Base-by-base conservation (phyloP, 2,797 vertebrate species). In the Scleropages formosus region DNA sequence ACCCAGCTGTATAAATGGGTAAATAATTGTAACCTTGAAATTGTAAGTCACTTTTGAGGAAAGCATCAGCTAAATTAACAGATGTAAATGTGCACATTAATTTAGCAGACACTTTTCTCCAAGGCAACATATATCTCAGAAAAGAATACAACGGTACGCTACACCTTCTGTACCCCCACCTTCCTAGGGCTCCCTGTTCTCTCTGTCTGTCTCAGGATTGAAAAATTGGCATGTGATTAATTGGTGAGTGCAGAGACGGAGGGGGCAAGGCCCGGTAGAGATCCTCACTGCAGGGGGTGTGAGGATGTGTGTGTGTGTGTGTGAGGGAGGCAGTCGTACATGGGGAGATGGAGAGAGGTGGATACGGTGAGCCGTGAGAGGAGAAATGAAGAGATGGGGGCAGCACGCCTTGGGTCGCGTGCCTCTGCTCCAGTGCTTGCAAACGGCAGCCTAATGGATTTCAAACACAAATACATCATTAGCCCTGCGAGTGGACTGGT, bases 381-480 rank as follows among this genome's bases (percentile, higher is more conserved):
- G n/a, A n/a, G 46, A 31, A 51, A 49, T 31, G 20, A 27, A 15
- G 26, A 51, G 63, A 39, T 9, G 16, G 24, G 53, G 59, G 47
- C 59, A 27, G 16, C 49, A 59, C 18, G 13, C 68, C 39, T 20
- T 16, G 58, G 39, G 31, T 39, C 31, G 39, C n/a, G n/a, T n/a
- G 15, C 15, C 15, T 59, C 56, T 59, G 13, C 15, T 10, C n/a
- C 4, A 56, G 72, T 27, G 74, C 76, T 77, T 83, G 82, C 78
- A 82, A 81, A 82, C 81, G 80, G 78, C 79, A 81, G 84, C 83
- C 78, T 81, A 81, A 83, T 80, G 79, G 78, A 68, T 77, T 77
- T 79, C 79, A 74, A 74, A 69, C 78, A 81, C 77, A 79, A 78
- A 80, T 75, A 78, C 82, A 78, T 78, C 78, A 80, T 84, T 80